These are phyloP conservation scores for Phrynosoma platyrhinos DNA, from an alignment of 2,113 vertebrate species.

Conservation along the genomic window DNA sequence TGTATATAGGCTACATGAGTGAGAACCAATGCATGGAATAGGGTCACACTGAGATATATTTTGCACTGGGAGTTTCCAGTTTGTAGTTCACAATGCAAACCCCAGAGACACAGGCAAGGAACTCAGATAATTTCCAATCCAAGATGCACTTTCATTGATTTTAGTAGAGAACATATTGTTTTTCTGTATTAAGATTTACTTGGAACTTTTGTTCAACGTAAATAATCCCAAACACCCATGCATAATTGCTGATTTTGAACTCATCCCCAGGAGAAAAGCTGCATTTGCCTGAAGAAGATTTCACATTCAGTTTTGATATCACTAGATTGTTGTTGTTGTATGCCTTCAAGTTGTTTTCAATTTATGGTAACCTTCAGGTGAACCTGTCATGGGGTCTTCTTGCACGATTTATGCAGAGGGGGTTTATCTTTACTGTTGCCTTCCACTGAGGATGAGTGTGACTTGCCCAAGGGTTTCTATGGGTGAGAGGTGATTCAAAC, in stretches of 20 bases:
- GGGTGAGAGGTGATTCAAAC: too few relatives aligned
- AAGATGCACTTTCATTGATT: background rate
- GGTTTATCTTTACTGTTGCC: too few relatives aligned
- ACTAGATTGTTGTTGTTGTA: too few relatives aligned
- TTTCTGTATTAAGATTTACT: background rate
- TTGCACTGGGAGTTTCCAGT: background rate
- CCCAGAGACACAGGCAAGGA: background rate
- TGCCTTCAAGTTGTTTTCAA: too few relatives aligned
- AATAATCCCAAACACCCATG: background rate
- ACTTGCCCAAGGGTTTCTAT: too few relatives aligned
- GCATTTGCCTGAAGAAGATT: background rate
- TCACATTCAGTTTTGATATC: too few relatives aligned
- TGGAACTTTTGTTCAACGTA: background rate
- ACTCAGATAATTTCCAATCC: background rate
- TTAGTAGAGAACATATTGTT: background rate
- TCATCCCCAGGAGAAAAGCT: background rate
- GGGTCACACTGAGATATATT: background rate
- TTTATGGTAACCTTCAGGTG: too few relatives aligned
- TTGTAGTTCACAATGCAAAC: background rate
- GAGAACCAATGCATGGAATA: too few relatives aligned
- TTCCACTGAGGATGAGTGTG: too few relatives aligned
- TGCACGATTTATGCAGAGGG: too few relatives aligned
- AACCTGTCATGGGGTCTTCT: too few relatives aligned
- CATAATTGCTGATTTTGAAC: background rate
- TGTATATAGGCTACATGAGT: background rate